Evolutionary conservation across 2,113 vertebrate species (phyloP).

Genomic region (Malaclemys terrapin): DNA sequence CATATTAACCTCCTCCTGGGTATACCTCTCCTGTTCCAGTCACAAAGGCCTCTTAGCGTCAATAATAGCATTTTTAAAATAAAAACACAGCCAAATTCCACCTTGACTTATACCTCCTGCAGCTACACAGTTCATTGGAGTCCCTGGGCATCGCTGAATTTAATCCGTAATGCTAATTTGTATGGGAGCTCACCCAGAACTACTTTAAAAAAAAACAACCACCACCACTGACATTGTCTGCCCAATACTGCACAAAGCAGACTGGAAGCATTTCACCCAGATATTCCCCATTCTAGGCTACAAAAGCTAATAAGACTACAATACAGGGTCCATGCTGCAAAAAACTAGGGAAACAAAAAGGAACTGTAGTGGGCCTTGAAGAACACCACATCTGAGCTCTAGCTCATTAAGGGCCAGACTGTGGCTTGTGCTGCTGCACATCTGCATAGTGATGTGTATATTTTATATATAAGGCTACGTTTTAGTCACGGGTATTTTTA

Average conservation of each 20-base stretch:
- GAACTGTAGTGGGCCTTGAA: not conserved
- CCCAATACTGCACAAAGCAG: not conserved
- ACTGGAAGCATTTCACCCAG: constrained; percentile 34
- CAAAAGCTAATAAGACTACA: no score
- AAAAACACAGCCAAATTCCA: not conserved
- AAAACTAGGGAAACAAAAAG: not conserved
- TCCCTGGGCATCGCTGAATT: not conserved
- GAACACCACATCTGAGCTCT: not conserved
- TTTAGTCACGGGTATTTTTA: no score
- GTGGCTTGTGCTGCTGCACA: not conserved
- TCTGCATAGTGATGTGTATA: not conserved
- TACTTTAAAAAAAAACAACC: not conserved
- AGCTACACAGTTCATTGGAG: not conserved
- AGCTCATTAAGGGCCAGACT: not conserved
- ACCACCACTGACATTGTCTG: not conserved
- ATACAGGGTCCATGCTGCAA: not conserved
- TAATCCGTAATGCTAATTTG: not conserved
- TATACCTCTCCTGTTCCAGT: constrained; percentile 16
- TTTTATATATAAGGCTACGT: no score
- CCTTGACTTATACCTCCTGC: constrained; percentile 28
- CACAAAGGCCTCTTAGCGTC: not conserved
- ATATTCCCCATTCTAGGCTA: not conserved
- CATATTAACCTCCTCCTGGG: not conserved
- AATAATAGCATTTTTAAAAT: not conserved
- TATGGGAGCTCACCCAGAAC: not conserved